Conservation (phyloP, 2,113 vertebrate species). For the Amphiprion percula region DNA sequence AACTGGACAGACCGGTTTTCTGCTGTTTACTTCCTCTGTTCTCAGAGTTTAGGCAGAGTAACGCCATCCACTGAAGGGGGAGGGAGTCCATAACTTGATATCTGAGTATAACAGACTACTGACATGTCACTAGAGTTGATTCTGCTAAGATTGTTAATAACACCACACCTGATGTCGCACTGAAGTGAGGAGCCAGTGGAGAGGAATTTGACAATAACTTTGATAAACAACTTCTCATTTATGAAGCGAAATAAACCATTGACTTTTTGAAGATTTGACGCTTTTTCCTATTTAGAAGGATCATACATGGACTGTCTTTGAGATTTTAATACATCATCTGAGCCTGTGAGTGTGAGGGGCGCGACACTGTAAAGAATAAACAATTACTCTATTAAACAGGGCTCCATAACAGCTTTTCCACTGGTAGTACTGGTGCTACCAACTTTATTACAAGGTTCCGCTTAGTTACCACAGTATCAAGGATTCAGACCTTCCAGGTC, state of each 20-base stretch:
- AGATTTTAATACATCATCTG: neutral
- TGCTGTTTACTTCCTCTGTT: neutral
- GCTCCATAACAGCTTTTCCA: no score
- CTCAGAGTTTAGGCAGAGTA: neutral
- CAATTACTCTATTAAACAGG: no score
- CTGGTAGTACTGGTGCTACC: no score
- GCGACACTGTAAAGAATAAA: no score
- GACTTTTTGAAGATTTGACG: neutral
- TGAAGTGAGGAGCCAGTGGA: no score
- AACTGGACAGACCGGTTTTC: slow-evolving; percentile 68
- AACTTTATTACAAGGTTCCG: no score
- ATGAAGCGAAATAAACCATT: no score
- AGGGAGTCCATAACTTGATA: slow-evolving; percentile 16
- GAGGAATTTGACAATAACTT: no score
- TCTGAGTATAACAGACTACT: neutral
- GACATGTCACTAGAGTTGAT: neutral
- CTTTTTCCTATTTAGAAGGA: neutral
- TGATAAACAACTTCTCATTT: neutral
- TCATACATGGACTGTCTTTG: neutral
- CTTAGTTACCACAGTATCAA: no score
- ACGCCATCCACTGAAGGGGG: neutral
- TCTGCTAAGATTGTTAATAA: slow-evolving; percentile 12
- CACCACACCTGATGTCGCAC: neutral
- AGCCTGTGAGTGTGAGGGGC: no score
- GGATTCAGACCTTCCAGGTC: no score